Percentiles rank a stretch among this genome's conserved stretches.
These are phyloP conservation scores for Xyrauchen texanus DNA, from an alignment of 2,113 vertebrate genomes.

Conservation along the genomic window DNA sequence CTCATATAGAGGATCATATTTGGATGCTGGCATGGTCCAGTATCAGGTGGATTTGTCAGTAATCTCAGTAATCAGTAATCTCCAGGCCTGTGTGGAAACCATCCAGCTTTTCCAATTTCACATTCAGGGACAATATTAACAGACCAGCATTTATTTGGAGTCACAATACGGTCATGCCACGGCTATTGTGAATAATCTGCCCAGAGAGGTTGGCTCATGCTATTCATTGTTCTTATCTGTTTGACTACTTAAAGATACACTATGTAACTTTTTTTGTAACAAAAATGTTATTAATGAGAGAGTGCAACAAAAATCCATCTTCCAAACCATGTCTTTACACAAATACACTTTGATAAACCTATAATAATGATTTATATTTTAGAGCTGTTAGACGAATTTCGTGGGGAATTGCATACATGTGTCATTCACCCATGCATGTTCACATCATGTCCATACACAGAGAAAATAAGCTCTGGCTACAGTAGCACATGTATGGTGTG, in stretches of 20 bases:
- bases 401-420: too few relatives aligned
- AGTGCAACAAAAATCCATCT: too few relatives aligned
- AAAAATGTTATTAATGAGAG: too few relatives aligned
- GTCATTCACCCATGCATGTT: too few relatives aligned
- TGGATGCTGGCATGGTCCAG: slow-evolving; percentile 57
- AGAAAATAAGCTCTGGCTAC: too few relatives aligned
- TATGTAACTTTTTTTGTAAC: too few relatives aligned
- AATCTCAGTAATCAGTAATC: slow-evolving; percentile 63
- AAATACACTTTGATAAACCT: too few relatives aligned
- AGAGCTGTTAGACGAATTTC: too few relatives aligned
- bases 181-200: not conserved
- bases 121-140: slow-evolving; percentile 59
- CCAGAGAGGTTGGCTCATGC: not conserved
- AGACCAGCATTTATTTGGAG: slow-evolving; percentile 57
- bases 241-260: not conserved
- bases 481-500: too few relatives aligned
- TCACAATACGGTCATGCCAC: slow-evolving; percentile 60
- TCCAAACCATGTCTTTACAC: too few relatives aligned
- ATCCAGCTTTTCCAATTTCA: slow-evolving; percentile 33
- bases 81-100: slow-evolving; percentile 54
- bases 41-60: slow-evolving; percentile 52
- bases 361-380: too few relatives aligned
- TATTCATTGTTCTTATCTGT: not conserved
- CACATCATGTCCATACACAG: too few relatives aligned
- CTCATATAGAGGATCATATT: slow-evolving; percentile 64